These are phyloP conservation scores for Gila orcuttii DNA, from an alignment of 2,113 vertebrate species.

Conservation along the genomic window DNA sequence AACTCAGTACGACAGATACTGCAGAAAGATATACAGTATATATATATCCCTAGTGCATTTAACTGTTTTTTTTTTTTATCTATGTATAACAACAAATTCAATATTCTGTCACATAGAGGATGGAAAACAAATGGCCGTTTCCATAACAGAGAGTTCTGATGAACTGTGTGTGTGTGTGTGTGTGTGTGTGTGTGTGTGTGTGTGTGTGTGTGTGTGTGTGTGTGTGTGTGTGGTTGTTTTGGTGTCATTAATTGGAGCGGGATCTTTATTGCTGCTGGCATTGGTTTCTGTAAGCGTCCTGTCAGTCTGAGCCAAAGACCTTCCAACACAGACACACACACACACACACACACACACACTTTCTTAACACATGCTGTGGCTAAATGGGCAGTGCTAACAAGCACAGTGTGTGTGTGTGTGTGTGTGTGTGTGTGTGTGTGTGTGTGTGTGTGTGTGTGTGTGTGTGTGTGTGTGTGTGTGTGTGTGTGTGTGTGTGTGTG, in stretches of 20 bases:
- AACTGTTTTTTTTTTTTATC: not conserved
- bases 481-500: not conserved
- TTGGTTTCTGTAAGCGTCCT: conserved; percentile 27
- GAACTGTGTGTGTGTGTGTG: conserved; percentile 18
- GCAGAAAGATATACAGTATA: not conserved
- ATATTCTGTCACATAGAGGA: not conserved
- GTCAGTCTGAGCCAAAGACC: conserved; percentile 42
- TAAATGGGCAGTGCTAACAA: conserved; percentile 43
- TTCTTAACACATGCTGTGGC: conserved; percentile 13
- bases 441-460: conserved; percentile 33
- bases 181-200: not conserved
- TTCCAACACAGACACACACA: conserved; percentile 34
- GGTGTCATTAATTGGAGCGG: conserved; percentile 39
- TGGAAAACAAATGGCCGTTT: not conserved
- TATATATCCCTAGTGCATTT: not conserved
- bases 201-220: too few species aligned
- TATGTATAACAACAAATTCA: not conserved
- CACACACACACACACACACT: not conserved
- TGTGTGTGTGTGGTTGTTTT: conserved; percentile 37
- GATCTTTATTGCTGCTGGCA: conserved; percentile 31
- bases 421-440: conserved; percentile 31
- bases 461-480: conserved; percentile 27
- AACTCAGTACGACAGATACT: not conserved
- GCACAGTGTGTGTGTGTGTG: not conserved
- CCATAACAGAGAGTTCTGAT: conserved; percentile 13